phyloP scores from a whole-genome alignment of 2,888 invertebrate species.

The Andrena flavipes region DNA sequence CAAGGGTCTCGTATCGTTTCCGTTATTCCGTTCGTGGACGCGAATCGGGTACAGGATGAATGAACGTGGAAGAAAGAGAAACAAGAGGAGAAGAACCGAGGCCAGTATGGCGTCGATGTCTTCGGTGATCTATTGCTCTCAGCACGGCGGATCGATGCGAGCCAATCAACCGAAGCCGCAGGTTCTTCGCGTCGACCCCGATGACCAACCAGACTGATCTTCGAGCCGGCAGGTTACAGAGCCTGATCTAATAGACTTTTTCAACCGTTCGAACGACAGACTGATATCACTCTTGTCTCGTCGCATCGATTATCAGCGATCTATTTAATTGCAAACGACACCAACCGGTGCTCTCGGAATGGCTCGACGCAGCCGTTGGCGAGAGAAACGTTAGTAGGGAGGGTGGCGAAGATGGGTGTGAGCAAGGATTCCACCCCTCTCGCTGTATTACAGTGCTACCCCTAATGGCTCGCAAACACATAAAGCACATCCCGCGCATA shows the following conservation, averaged over 20 bases:
- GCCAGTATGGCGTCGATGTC: conserved; percentile 72
- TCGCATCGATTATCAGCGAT: no score
- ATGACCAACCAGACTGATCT: conserved; percentile 65
- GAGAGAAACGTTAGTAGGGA: not conserved
- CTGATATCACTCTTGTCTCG: no score
- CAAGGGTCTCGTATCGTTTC: no score
- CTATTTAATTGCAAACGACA: no score
- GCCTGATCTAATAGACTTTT: no score
- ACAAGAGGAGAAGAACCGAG: conserved; percentile 28
- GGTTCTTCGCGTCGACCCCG: conserved; percentile 61
- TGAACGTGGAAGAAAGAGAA: conserved; percentile 1
- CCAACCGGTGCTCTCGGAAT: not conserved
- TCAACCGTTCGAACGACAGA: no score
- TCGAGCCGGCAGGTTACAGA: conserved; percentile 30
- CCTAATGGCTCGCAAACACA: conserved; percentile 84
- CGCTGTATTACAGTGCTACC: conserved; percentile 77
- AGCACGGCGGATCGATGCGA: conserved; percentile 74
- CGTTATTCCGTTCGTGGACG: no score
- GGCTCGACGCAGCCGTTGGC: not conserved
- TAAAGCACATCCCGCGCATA: conserved; percentile 84
- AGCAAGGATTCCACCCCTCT: conserved; percentile 73
- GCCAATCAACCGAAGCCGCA: conserved; percentile 71
- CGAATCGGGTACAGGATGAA: not conserved
- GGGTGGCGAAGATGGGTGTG: conserved; percentile 44
- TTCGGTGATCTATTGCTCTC: conserved; percentile 75